Evolutionary conservation across 2,888 invertebrate genomes (phyloP), one percentile per base, ranked within the genome.

Genomic region (Bugula neritina): DNA sequence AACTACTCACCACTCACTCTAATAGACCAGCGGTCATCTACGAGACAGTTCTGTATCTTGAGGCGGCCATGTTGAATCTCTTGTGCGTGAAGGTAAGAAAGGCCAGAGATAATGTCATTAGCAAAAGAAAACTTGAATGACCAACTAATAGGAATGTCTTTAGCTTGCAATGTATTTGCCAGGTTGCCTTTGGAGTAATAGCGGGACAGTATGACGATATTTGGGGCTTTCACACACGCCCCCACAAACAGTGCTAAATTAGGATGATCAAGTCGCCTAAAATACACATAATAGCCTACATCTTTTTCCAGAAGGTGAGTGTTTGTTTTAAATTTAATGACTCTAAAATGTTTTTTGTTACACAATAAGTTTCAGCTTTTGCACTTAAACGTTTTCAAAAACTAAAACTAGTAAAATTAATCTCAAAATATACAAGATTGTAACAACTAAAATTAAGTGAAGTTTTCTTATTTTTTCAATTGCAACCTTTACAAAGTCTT

Each of bases 101-200:
- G 77, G 10, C 79, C 81, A 29, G 77, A 75, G 2, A 78, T 75
- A 23, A 81, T 77, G 71, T 81, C 81, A 0, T 76, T 73, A 27
- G 78, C 78, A 72, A 81, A 79, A 0, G 80, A 80, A 74, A 81
- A 80, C 73, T 79, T 76, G 76, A 82, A 82, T 0, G 79, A 74
- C 82, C 82, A 81, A 74, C 77, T 80, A 5, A 82, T 77, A 1
- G 81, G 81, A 17, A 81, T 76, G 23, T 79, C 76, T 27, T 80
- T 80, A 69, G 79, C 80, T 43, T 76, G 75, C 3, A 82, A 73
- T 0, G 81, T 80, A 71, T 82, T 81, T 73, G 76, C 77, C 0
- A 82, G 74, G 63, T 79, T 79, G n/a, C 82, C 82, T 74, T 82
- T 82, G 21, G 80, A 78, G 72, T 80, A 81, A 74, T 81, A 81